A percentile compares a stretch with the other conserved stretches of the same genome.
Conservation (phyloP, 2,113 vertebrate genomes). For the Percina caprodes region DNA sequence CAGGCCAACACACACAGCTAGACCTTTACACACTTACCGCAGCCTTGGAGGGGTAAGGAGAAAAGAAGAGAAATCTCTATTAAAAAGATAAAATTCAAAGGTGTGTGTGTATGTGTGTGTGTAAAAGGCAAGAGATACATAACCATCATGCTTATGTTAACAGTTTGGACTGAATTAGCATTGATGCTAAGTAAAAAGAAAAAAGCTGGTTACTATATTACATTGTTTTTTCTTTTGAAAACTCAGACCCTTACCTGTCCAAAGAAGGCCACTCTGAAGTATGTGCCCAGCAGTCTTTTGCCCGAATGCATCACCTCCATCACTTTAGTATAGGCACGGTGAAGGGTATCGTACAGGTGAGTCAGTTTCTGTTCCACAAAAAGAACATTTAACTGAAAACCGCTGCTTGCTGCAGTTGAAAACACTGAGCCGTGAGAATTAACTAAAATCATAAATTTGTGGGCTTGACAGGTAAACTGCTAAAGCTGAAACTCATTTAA, state of each 20-base stretch:
- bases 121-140: neutral
- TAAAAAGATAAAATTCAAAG: slow-evolving; percentile 24
- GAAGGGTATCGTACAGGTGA: slow-evolving; percentile 95
- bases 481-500: too few relatives aligned
- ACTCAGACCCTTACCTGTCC: slow-evolving; percentile 88
- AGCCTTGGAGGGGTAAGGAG: slow-evolving; percentile 87
- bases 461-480: too few relatives aligned
- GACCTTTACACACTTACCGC: slow-evolving; percentile 90
- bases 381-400: neutral
- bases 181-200: neutral
- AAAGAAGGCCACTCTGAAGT: slow-evolving; percentile 98
- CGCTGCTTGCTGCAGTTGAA: too few relatives aligned
- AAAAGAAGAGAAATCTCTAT: slow-evolving; percentile 53
- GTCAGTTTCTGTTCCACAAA: slow-evolving; percentile 89
- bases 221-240: neutral
- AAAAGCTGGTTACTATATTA: neutral
- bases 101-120: slow-evolving; percentile 5
- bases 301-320: slow-evolving; percentile 98
- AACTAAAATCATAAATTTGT: too few relatives aligned
- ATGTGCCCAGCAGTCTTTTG: slow-evolving; percentile 95
- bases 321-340: slow-evolving; percentile 97
- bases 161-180: neutral
- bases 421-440: too few relatives aligned
- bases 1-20: slow-evolving; percentile 43
- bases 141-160: slow-evolving; percentile 2